Base-by-base conservation (phyloP, 2,888 invertebrate species). In the Luperina nickerlii region DNA sequence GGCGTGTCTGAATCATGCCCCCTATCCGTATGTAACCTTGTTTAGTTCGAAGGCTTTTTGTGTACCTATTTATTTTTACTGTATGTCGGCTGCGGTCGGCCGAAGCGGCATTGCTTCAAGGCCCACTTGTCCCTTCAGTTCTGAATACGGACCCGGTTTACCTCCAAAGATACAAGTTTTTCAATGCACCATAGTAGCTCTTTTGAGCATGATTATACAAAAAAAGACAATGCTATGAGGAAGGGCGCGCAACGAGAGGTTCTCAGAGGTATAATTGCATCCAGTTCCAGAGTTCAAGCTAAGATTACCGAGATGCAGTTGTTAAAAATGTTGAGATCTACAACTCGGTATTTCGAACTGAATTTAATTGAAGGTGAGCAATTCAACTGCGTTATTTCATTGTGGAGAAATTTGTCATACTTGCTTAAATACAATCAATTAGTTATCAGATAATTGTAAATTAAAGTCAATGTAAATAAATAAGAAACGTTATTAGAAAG, bases 401-500 rank as follows among this genome's bases (percentile, higher is more conserved):
- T 32, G n/a, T 18, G 18, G 9, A 67, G 15, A 45, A 54, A 62
- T 77, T 66, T 18, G 38, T 51, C 0, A 13, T 32, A 42, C 24
- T 79, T 79, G 20, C 27, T 62, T 18, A 51, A 60, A 74, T 54
- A 45, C 72, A 74, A 73, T 78, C 38, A 81, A 78, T 81, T 74
- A 68, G 24, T 48, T 42, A 76, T 66, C 54, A 60, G 27, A 11
- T 81, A 74, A 74, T 77, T 71, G 70, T 27, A 45, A 71, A 27
- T 42, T 51, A 74, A 76, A 78, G 38, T 90, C 89, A 90, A 91
- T 91, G 74, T 89, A 91, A 91, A 91, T 91, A 92, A 91, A 91
- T 91, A 92, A 91, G 92, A 92, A 93, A 93, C 89, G 88, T 89
- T 94, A 38, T 95, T 95, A 95, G 95, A 95, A 95, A 95, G 95